Percentiles rank a stretch among this genome's conserved stretches.
Conservation (phyloP, 2,888 invertebrate species). For the Caenorhabditis zanzibari region DNA sequence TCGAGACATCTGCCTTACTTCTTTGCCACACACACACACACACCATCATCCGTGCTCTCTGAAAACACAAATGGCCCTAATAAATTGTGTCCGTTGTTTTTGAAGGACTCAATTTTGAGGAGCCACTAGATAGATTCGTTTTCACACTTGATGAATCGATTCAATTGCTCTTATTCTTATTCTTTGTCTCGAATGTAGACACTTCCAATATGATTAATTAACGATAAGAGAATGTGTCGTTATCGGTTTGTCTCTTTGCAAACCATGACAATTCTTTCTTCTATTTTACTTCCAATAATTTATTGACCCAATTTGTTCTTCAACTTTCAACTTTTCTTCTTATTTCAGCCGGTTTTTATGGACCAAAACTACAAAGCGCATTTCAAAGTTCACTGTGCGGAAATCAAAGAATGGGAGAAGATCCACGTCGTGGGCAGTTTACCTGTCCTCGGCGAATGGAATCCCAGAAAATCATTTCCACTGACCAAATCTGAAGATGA, state of each 20-base stretch:
- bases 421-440: conserved; percentile 72
- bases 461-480: conserved; percentile 62
- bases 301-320: not conserved
- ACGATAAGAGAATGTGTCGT: conserved; percentile 36
- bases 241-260: conserved; percentile 9
- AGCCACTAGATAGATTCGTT: conserved; percentile 10
- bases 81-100: conserved; percentile 56
- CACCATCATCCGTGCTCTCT: conserved; percentile 25
- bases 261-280: conserved; percentile 21
- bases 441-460: conserved; percentile 72
- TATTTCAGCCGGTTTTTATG: conserved; percentile 48
- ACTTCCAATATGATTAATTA: conserved; percentile 7
- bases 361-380: conserved; percentile 57
- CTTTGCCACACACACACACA: no score
- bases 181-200: conserved; percentile 33
- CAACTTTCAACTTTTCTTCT: not conserved
- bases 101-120: conserved; percentile 27
- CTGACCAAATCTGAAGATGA: conserved; percentile 37
- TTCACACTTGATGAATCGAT: conserved; percentile 40
- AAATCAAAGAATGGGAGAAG: conserved; percentile 70
- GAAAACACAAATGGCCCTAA: conserved; percentile 54
- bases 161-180: conserved; percentile 4
- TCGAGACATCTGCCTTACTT: not conserved
- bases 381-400: conserved; percentile 69
- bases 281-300: conserved; percentile 7